phyloP scores from a whole-genome alignment of 1,140 invertebrate genomes.

The Pomphorhynchus laevis region DNA sequence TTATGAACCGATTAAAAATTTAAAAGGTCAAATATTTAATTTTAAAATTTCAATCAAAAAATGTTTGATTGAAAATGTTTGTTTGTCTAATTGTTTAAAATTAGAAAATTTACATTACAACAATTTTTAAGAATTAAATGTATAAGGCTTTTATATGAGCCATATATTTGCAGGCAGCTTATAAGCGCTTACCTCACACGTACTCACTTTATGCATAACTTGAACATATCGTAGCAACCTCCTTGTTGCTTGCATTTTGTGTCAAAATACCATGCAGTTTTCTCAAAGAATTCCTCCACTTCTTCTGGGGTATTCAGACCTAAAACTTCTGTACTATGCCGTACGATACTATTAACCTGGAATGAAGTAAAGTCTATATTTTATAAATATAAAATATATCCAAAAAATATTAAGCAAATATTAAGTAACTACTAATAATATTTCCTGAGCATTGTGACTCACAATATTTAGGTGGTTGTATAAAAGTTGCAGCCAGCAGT shows the following conservation, averaged over 20 bases:
- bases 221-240: conserved; percentile 83
- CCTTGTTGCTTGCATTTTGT: conserved; percentile 76
- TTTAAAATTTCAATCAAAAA: too few relatives aligned
- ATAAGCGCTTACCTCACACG: not conserved
- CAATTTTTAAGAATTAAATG: conserved; percentile 5
- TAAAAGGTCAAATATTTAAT: too few relatives aligned
- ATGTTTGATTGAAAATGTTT: too few relatives aligned
- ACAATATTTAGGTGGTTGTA: too few relatives aligned
- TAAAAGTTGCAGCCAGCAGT: not conserved
- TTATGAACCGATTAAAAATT: too few relatives aligned
- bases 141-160: too few relatives aligned
- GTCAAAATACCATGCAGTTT: conserved; percentile 96
- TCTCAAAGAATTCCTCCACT: conserved; percentile 63
- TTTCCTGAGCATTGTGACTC: too few relatives aligned
- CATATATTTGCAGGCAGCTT: too few relatives aligned
- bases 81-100: conserved; percentile 9
- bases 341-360: conserved; percentile 48
- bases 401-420: too few relatives aligned
- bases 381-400: too few relatives aligned
- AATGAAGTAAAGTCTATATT: too few relatives aligned
- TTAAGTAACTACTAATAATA: too few relatives aligned
- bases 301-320: conserved; percentile 56
- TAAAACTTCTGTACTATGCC: conserved; percentile 73
- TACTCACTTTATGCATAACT: conserved; percentile 66
- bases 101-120: conserved; percentile 10